These are phyloP conservation scores for Poecilia picta DNA, from an alignment of 2,797 vertebrate genomes.

Conservation along the genomic window DNA sequence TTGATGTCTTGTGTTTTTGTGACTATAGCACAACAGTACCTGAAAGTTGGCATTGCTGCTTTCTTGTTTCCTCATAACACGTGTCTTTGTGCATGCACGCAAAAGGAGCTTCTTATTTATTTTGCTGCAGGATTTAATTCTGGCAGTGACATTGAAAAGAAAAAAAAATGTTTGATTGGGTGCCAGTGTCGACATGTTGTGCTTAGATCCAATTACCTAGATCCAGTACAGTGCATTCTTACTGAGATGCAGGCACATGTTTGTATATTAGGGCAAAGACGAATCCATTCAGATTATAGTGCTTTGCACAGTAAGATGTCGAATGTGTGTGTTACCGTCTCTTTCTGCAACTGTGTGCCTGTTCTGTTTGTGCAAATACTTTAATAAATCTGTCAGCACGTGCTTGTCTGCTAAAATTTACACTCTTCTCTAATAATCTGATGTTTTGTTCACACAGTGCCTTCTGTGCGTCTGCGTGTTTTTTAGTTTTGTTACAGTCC, in stretches of 20 bases:
- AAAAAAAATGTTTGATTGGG: conserved; percentile 59
- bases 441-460: conserved; percentile 11
- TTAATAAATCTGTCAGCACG: conserved; percentile 7
- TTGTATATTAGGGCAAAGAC: conserved; percentile 7
- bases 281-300: not conserved
- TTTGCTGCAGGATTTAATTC: conserved; percentile 56
- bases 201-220: conserved; percentile 62
- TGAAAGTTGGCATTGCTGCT: conserved; percentile 18
- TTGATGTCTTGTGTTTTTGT: conserved; percentile 18
- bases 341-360: not conserved
- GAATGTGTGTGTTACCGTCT: not conserved
- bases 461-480: conserved; percentile 4
- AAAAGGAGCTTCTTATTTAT: conserved; percentile 26
- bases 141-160: conserved; percentile 45
- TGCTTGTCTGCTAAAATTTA: conserved; percentile 3
- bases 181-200: conserved; percentile 68
- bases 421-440: conserved; percentile 1
- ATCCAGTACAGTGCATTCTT: conserved; percentile 44
- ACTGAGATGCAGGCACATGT: conserved; percentile 14
- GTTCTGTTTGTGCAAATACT: not conserved
- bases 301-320: not conserved
- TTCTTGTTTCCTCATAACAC: conserved; percentile 24
- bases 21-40: conserved; percentile 25
- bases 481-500: conserved; percentile 3
- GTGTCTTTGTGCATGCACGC: conserved; percentile 10